Evolutionary conservation across 2,797 vertebrate species (phyloP), one percentile per base, ranked within the genome.

Genomic region (Melanotaenia parkinsoni): DNA sequence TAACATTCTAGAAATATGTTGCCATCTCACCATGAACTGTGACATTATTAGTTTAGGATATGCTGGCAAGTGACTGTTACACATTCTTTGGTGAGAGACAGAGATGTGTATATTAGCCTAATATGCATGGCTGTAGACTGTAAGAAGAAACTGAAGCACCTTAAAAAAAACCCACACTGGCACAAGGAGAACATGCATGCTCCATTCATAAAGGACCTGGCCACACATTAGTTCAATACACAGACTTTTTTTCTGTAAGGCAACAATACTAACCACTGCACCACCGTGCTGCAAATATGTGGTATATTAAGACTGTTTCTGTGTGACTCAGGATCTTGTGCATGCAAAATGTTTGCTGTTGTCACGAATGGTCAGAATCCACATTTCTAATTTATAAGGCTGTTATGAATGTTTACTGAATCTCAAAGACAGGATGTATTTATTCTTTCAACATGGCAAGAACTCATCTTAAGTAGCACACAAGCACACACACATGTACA

Each of bases 391-490:
- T 6, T 35, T 22, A 18, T 38, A 30, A 32, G 11, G 47, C 57
- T 54, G 61, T 58, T 37, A 13, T 53, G 54, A 66, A 35, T 47
- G 1, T 63, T 24, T 18, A 58, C n/a, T 50, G 26, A 56, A 59
- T 38, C 14, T 33, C 5, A 50, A 32, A 47, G 62, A 1, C 28
- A 33, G 4, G 22, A 5, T 26, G n/a, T 12, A 13, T 24, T 24
- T 58, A 51, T 30, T 63, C 63, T 69, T 80, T 80, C 67, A 74
- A 10, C 0, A 0, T 38, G 37, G 37, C 47, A 22, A 16, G 13
- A 61, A 69, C 53, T 69, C 16, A 60, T 56, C 50, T 40, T 43
- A 59, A n/a, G 40, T 64, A 59, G 32, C 18, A 81, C 58, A 65
- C 35, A 72, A 40, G 58, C 50, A 69, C 24, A 70, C 38, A 28